Percentiles rank a stretch among this genome's conserved stretches.
phyloP scores from a whole-genome alignment of 2,797 vertebrate species.

The Diplodus sargus region DNA sequence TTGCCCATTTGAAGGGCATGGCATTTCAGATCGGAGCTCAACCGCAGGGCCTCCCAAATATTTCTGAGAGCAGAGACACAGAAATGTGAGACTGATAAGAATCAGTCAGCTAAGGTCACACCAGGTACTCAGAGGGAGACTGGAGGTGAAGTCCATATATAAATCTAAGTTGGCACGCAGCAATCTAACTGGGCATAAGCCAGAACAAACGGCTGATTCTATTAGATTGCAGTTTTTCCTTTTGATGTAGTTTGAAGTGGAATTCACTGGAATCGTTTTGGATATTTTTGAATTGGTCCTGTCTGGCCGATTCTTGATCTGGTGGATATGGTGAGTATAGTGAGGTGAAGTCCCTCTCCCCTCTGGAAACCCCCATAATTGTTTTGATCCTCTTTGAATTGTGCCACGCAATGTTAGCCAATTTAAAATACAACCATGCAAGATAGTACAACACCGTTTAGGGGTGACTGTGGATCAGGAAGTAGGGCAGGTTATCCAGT shows the following conservation, averaged over 20 bases:
- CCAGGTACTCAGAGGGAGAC: constrained; percentile 47
- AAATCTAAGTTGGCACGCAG: not conserved
- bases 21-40: constrained; percentile 59
- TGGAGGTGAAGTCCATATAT: constrained; percentile 4
- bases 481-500: too few relatives aligned
- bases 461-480: too few relatives aligned
- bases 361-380: too few relatives aligned
- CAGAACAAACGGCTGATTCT: not conserved
- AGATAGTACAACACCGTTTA: too few relatives aligned
- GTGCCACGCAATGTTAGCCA: too few relatives aligned
- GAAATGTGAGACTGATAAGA: constrained; percentile 70
- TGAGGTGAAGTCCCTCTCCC: too few relatives aligned
- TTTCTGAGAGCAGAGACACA: constrained; percentile 47
- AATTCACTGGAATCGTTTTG: not conserved
- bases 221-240: not conserved
- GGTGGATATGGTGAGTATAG: not conserved
- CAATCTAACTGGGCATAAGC: not conserved
- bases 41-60: constrained; percentile 48
- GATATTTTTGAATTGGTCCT: not conserved
- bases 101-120: constrained; percentile 65
- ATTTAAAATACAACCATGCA: too few relatives aligned
- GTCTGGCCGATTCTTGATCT: not conserved
- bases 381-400: too few relatives aligned
- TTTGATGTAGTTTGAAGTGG: constrained; percentile 1
- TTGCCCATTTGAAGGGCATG: constrained; percentile 50